Evolutionary conservation across 2,797 vertebrate genomes (phyloP).

Genomic region (Thaleichthys pacificus): DNA sequence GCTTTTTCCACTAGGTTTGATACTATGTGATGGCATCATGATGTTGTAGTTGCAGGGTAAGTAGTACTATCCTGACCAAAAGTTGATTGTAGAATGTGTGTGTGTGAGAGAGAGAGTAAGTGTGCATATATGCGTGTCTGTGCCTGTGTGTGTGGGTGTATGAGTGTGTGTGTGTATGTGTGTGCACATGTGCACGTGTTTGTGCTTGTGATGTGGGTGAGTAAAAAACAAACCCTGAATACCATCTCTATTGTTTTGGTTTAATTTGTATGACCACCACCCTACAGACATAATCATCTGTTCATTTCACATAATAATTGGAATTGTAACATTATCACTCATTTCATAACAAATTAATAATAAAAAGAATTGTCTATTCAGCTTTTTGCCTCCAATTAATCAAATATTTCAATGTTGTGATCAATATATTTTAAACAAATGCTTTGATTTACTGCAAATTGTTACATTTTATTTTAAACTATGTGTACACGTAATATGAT

Average conservation of each 20-base stretch:
- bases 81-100: neutral
- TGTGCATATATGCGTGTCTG: conserved; percentile 10
- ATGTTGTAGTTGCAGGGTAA: neutral
- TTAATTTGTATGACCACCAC: neutral
- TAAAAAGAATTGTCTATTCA: too few relatives aligned
- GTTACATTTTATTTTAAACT: too few relatives aligned
- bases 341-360: neutral
- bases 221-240: neutral
- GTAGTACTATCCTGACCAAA: neutral
- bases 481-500: too few relatives aligned
- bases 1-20: neutral
- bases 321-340: neutral
- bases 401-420: conserved; percentile 1
- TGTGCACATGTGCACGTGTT: neutral
- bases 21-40: neutral
- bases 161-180: conserved; percentile 3
- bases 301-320: conserved; percentile 1
- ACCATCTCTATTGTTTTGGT: neutral
- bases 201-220: conserved; percentile 9
- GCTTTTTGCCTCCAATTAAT: conserved; percentile 3
- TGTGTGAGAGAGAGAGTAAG: neutral
- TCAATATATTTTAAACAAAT: too few relatives aligned
- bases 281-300: conserved; percentile 6
- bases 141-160: too few relatives aligned
- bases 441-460: too few relatives aligned